phyloP scores from a whole-genome alignment of 2,797 vertebrate genomes.

The Chaenodraco wilsoni region DNA sequence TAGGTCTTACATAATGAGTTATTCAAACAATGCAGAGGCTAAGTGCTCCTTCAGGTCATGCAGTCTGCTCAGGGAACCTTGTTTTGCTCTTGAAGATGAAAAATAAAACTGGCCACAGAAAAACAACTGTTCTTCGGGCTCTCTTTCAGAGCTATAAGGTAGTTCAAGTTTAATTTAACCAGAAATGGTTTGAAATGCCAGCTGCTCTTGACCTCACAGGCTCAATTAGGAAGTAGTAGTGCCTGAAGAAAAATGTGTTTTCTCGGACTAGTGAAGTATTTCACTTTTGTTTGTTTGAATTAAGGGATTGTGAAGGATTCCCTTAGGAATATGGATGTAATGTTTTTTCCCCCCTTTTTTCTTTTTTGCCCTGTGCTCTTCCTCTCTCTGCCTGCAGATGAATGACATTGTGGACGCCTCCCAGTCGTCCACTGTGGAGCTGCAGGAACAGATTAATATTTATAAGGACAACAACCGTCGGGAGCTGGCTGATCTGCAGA shows the following conservation, averaged over 20 bases:
- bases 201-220: background rate
- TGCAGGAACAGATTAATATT: constrained; percentile 94
- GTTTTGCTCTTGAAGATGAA: background rate
- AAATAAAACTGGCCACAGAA: background rate
- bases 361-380: background rate
- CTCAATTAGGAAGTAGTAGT: background rate
- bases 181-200: background rate
- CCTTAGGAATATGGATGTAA: background rate
- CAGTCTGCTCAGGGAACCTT: background rate
- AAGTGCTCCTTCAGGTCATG: background rate
- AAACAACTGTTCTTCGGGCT: no score
- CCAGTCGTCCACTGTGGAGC: constrained; percentile 88
- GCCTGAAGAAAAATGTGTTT: constrained; percentile 6
- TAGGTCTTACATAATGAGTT: background rate
- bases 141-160: background rate
- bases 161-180: background rate
- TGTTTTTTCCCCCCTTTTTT: background rate
- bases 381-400: constrained; percentile 82
- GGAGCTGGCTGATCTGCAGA: constrained; percentile 90
- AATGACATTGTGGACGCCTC: constrained; percentile 90
- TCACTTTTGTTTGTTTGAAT: constrained; percentile 1
- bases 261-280: background rate
- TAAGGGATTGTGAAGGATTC: background rate
- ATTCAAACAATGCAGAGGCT: constrained; percentile 1
- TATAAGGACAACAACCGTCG: constrained; percentile 93